Evolutionary conservation across 2,113 vertebrate genomes (phyloP).

Genomic region (Tapirus terrestris): DNA sequence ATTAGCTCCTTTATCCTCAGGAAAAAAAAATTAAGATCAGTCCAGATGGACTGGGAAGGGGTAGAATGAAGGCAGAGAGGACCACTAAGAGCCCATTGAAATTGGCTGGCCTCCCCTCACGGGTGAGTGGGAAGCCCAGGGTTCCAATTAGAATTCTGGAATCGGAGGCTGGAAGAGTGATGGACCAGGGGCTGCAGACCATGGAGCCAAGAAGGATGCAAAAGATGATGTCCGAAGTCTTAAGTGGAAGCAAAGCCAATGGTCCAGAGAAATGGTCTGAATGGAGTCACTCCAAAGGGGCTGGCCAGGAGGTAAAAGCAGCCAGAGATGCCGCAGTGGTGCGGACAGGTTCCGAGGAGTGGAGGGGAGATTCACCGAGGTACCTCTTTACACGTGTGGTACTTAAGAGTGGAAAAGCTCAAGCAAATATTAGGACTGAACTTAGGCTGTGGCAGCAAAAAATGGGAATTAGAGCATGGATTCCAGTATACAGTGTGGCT

Average conservation of each 20-base stretch:
- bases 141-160: neutral
- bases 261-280: neutral
- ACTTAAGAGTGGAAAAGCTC: neutral
- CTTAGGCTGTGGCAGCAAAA: neutral
- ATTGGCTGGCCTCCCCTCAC: neutral
- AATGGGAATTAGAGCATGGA: neutral
- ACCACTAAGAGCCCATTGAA: no score
- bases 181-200: neutral
- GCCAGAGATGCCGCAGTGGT: neutral
- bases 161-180: neutral
- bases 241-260: neutral
- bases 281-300: neutral
- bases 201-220: neutral
- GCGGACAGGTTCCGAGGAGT: neutral
- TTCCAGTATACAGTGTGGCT: neutral
- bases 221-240: neutral
- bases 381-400: fast-evolving
- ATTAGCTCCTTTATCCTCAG: neutral
- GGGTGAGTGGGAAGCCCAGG: neutral
- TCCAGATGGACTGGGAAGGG: neutral
- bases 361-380: neutral
- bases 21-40: neutral
- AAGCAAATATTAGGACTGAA: neutral
- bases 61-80: neutral
- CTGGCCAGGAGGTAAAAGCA: neutral